Evolutionary conservation across 2,113 vertebrate species (phyloP).

Genomic region (Mus pahari): DNA sequence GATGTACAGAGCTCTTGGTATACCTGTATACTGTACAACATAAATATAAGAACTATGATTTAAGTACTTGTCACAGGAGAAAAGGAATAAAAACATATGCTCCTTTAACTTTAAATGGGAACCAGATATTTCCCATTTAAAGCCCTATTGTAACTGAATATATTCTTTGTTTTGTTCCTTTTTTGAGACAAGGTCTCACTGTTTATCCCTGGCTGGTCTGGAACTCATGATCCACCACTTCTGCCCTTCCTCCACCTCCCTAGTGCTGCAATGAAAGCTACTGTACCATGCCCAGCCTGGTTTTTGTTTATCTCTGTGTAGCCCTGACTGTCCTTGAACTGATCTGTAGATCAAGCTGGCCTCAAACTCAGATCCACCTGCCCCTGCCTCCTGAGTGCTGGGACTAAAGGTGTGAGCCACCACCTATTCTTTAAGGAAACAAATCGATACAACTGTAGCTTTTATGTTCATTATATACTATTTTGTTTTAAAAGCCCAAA

Average conservation of each 20-base stretch:
- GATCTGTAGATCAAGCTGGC: neutral
- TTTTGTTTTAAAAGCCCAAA: constrained; percentile 37
- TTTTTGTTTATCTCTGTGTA: neutral
- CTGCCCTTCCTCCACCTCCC: neutral
- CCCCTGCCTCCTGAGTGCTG: neutral
- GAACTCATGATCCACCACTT: neutral
- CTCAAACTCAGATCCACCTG: neutral
- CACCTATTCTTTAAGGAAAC: constrained; percentile 27
- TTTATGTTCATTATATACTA: constrained; percentile 50
- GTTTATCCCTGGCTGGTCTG: neutral
- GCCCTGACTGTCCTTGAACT: neutral
- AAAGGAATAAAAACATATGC: neutral
- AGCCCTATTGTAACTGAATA: constrained; percentile 9
- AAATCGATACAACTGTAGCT: constrained; percentile 39
- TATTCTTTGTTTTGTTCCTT: neutral
- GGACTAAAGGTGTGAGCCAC: neutral
- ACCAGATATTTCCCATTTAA: constrained; percentile 20
- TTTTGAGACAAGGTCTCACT: neutral
- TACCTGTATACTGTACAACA: neutral
- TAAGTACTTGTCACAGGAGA: constrained; percentile 26
- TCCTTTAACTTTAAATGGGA: constrained; percentile 29
- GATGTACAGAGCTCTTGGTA: constrained; percentile 25
- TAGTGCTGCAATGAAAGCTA: neutral
- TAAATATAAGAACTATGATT: constrained; percentile 51
- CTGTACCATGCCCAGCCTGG: neutral